A percentile compares a stretch with the other conserved stretches of the same genome.
Evolutionary conservation across 2,113 vertebrate genomes (phyloP).

Genomic region (Macrotis lagotis): DNA sequence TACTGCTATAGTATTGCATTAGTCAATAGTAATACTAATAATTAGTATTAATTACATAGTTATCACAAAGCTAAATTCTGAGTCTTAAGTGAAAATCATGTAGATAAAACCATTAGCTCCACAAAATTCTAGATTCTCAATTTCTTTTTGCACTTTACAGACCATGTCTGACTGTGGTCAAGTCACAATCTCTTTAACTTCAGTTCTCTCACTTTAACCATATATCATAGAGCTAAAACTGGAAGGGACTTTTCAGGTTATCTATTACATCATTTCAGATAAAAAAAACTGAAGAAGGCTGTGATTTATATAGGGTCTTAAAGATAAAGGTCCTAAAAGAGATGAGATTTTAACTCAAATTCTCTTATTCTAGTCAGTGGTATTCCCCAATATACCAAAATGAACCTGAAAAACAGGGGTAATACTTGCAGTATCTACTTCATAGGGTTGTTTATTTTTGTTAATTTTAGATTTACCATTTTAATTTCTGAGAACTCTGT

Average conservation of each 20-base stretch:
- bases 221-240: background rate
- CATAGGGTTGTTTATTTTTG: background rate
- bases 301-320: background rate
- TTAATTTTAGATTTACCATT: slow-evolving; percentile 84
- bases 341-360: slow-evolving; percentile 3
- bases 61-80: background rate
- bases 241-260: background rate
- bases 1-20: background rate
- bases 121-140: background rate
- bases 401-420: background rate
- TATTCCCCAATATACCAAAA: background rate
- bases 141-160: background rate
- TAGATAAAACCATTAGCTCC: background rate
- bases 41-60: too few relatives aligned
- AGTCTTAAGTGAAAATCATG: background rate
- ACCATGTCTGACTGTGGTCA: background rate
- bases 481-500: slow-evolving; percentile 83
- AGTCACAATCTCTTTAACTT: background rate
- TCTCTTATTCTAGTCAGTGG: background rate
- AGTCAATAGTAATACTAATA: too few relatives aligned
- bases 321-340: rapidly evolving
- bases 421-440: background rate
- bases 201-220: background rate
- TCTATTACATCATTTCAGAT: background rate
- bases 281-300: background rate